Evolutionary conservation across 2,113 vertebrate genomes (phyloP), one percentile per base, ranked within the genome.

Genomic region (Setophaga coronata): DNA sequence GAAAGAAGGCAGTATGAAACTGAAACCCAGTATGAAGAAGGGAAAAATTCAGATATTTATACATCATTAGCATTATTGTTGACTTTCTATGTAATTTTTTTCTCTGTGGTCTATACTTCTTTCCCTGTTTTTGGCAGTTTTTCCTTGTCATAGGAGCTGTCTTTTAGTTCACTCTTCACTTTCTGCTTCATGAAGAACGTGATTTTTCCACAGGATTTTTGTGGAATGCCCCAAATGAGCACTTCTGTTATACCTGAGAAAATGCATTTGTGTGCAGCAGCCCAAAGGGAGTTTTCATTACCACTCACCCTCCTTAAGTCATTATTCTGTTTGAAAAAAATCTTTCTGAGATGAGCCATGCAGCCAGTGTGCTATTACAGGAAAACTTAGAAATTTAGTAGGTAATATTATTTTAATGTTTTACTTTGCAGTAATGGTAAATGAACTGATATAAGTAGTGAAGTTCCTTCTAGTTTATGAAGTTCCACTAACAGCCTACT

Each of bases 231-330:
- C 12, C 18, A 72, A 53, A 83, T 42, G 16, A 64, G 14, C 9
- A 2, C 7, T 18, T 47, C 17, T 61, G 26, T 61, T 18, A 16
- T 21, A 24, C 6, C 2, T 1, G 4, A 69, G 12, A 2, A 5
- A 10, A 40, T 31, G 4, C 6, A 16, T 57, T 69, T 48, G 8
- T 24, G 38, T 53, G 12, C 23, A 66, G 23, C 47, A 87, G 24
- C 42, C 33, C 43, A 66, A 58, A 61, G 9, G 6, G 47, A 29
- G 23, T 34, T 20, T 29, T 73, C 24, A 14, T 53, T 70, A 13
- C 14, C 45, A 61, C 10, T 24, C 4, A 10, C 34, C 10, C 20
- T 72, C 33, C n/a, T 53, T 18, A 69, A 34, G 53, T 56, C 9
- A 18, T 62, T 67, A 56, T 21, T n/a, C 15, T 67, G 6, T 34